Base-by-base conservation (phyloP, 2,888 invertebrate species). In the Ophion obscuratus region DNA sequence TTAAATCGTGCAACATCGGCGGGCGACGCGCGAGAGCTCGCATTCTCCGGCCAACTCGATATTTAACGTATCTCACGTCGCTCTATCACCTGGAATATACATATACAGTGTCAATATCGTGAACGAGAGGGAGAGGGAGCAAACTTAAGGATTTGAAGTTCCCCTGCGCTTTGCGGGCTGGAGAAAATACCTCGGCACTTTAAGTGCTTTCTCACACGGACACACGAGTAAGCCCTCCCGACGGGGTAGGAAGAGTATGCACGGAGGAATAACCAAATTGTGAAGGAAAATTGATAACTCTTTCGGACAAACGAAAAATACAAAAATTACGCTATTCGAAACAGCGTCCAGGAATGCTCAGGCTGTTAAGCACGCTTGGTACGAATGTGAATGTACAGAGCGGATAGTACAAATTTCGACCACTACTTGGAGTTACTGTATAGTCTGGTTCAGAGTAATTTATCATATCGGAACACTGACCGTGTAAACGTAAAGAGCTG, bases 71-170 rank as follows among this genome's bases (percentile, higher is more conserved):
- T 89, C 90, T 89, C 88, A 87, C 71, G 84, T 80, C 91, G 88
- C 88, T 93, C 89, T 91, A 92, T 93, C 92, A 92, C 90, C 87
- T 89, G 91, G 90, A 91, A 92, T 92, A 90, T 91, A 88, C 89
- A 67, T 24, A 67, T 62, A 82, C 70, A 62, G 66, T 79, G 70
- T n/a, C 79, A 61, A 27, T 64, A 59, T 70, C 36, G 77, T 81
- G 70, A 44, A 40, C 44, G 61, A 78, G 73, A 36, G 59, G 44
- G 81, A 67, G 71, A 20, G 59, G 66, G 27, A 67, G 47, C 44
- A 44, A 68, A 67, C 27, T n/a, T 61, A 24, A 24, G 47, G 82
- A 61, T 27, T 24, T 31, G 44, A 70, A 67, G 62, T 57, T 79
- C 68, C 40, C n/a, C 10, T 74, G n/a, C 17, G 31, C 67, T 71